phyloP scores from a whole-genome alignment of 2,113 vertebrate genomes.

The Semnornis frantzii region DNA sequence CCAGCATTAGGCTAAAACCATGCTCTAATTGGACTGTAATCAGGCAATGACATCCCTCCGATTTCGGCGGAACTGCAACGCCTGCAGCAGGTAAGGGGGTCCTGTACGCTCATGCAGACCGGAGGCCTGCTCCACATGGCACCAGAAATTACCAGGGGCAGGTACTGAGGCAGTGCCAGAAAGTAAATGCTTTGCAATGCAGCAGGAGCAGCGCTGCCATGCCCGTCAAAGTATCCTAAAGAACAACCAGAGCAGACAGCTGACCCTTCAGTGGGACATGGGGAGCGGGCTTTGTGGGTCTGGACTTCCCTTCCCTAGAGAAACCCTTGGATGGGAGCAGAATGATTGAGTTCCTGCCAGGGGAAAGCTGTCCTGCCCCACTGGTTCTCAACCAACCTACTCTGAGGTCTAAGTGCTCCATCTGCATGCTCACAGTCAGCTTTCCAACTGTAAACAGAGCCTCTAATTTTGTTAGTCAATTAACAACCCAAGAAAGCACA shows the following conservation, averaged over 20 bases:
- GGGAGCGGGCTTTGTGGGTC: not conserved
- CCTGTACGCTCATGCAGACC: not conserved
- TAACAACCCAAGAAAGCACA: not conserved
- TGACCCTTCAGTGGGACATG: accelerated
- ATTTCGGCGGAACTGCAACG: not conserved
- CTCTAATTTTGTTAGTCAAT: not conserved
- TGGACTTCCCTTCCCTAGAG: not conserved
- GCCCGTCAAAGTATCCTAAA: slow-evolving; percentile 12
- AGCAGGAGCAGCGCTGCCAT: not conserved
- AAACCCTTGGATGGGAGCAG: not conserved
- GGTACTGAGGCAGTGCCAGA: slow-evolving; percentile 63
- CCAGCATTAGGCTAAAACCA: not conserved
- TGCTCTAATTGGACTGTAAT: slow-evolving; percentile 26
- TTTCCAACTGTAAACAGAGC: not conserved
- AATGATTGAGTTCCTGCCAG: not conserved
- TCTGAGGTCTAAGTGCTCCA: not conserved
- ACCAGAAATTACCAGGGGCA: slow-evolving; percentile 59
- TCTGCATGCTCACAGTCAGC: not conserved
- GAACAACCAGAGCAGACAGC: not conserved
- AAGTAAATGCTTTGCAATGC: slow-evolving; percentile 60
- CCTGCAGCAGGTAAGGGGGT: slow-evolving; percentile 25
- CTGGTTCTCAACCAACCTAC: not conserved
- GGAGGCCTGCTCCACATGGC: slow-evolving; percentile 52
- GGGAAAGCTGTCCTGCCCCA: not conserved
- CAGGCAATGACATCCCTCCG: not conserved